phyloP scores from a whole-genome alignment of 2,888 invertebrate species.

The Cryptosula pallasiana region DNA sequence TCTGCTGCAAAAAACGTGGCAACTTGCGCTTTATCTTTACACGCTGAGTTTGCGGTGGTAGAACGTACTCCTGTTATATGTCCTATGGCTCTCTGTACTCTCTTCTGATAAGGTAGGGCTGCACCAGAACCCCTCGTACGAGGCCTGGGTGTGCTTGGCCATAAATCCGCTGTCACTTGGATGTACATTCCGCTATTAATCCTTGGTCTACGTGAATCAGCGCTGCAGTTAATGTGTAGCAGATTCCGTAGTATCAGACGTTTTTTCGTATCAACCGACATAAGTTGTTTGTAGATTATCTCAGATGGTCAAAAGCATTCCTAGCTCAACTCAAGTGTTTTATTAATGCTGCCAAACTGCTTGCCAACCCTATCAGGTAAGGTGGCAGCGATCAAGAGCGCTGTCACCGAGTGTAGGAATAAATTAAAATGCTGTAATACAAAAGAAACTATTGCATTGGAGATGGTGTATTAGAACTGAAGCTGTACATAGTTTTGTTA shows the following conservation, averaged over 20 bases:
- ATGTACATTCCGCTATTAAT: not conserved
- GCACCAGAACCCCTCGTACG: not conserved
- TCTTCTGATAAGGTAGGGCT: conserved; percentile 17
- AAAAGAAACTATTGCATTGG: no score
- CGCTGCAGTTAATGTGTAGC: not conserved
- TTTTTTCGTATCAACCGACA: conserved; percentile 13
- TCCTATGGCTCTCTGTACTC: conserved; percentile 17
- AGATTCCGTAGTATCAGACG: not conserved
- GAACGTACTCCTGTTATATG: not conserved
- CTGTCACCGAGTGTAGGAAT: no score
- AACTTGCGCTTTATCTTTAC: not conserved
- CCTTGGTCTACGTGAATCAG: not conserved
- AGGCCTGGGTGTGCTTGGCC: not conserved
- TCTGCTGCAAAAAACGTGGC: not conserved
- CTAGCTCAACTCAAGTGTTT: not conserved
- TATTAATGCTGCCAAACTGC: not conserved
- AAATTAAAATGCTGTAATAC: no score
- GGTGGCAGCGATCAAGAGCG: no score
- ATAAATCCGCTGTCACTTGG: conserved; percentile 3
- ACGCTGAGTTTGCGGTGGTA: not conserved
- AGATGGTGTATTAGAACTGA: no score
- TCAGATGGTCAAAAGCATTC: not conserved
- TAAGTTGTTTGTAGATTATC: not conserved
- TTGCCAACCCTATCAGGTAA: not conserved
- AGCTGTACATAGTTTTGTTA: no score